These are phyloP conservation scores for Brachirus orientalis DNA, from an alignment of 2,113 vertebrate genomes.

Conservation along the genomic window DNA sequence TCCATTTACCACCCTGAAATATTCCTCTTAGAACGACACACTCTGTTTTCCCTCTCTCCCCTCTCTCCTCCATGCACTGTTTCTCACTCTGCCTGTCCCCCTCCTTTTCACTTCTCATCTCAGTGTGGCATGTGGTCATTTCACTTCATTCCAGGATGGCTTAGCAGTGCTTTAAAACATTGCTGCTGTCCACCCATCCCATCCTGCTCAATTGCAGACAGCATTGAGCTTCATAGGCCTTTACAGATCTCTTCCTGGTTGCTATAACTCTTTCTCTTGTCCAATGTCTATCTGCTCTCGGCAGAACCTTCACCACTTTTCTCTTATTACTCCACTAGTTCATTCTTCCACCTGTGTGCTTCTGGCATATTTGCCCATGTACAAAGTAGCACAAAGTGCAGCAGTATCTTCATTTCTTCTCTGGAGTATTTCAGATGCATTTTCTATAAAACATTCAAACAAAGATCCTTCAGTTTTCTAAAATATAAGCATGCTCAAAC, in stretches of 20 bases:
- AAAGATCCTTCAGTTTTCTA: neutral
- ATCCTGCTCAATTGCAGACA: conserved; percentile 57
- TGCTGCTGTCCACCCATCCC: conserved; percentile 62
- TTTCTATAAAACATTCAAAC: neutral
- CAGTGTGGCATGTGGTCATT: conserved; percentile 71
- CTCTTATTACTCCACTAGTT: conserved; percentile 37
- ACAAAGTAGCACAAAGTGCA: conserved; percentile 11
- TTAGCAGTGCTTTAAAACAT: conserved; percentile 68
- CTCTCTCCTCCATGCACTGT: conserved; percentile 43
- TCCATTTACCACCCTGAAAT: conserved; percentile 81
- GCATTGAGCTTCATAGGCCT: conserved; percentile 44
- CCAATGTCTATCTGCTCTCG: conserved; percentile 30
- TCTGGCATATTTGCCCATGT: neutral
- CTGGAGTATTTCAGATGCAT: too few species aligned
- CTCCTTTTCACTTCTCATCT: conserved; percentile 67
- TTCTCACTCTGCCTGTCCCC: conserved; percentile 47
- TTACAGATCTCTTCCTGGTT: conserved; percentile 33
- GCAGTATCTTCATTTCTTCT: neutral
- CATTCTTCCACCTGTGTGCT: conserved; percentile 12
- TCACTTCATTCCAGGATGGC: conserved; percentile 72
- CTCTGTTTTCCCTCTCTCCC: conserved; percentile 65
- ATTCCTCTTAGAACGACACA: conserved; percentile 76
- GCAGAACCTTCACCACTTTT: conserved; percentile 34
- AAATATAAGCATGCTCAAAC: neutral
- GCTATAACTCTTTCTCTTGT: conserved; percentile 45